Percentiles rank a stretch among this genome's conserved stretches.
phyloP scores from a whole-genome alignment of 2,113 vertebrate genomes.

The Hippocampus mohnikei region DNA sequence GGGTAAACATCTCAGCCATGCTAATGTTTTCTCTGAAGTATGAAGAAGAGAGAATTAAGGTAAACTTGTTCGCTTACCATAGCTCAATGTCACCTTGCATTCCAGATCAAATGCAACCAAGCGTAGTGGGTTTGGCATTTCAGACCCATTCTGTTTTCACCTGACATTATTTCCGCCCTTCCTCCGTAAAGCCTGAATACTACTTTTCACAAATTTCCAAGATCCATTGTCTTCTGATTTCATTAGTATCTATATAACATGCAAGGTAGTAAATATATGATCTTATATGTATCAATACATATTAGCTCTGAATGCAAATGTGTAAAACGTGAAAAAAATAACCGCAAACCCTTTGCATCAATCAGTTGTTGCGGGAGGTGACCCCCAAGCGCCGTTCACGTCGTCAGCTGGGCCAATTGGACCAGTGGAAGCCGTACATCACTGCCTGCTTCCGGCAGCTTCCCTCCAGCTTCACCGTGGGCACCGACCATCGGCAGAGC shows the following conservation, averaged over 20 bases:
- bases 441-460: slow-evolving; percentile 86
- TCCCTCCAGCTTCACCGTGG: slow-evolving; percentile 82
- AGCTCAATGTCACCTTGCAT: slow-evolving; percentile 59
- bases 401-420: slow-evolving; percentile 83
- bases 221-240: background rate
- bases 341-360: background rate
- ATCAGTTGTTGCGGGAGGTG: slow-evolving; percentile 82
- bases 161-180: background rate
- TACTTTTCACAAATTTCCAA: background rate
- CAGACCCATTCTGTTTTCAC: slow-evolving; percentile 3
- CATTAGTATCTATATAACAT: background rate
- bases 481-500: slow-evolving; percentile 83
- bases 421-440: slow-evolving; percentile 86
- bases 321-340: background rate
- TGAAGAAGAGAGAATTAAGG: slow-evolving; percentile 50
- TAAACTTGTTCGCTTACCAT: slow-evolving; percentile 41
- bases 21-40: slow-evolving; percentile 36
- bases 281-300: background rate
- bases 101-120: slow-evolving; percentile 42
- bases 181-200: background rate
- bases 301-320: background rate
- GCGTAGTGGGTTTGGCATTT: slow-evolving; percentile 60
- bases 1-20: slow-evolving; percentile 37
- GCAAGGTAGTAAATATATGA: no score
- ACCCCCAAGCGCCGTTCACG: slow-evolving; percentile 75